phyloP scores from a whole-genome alignment of 2,797 vertebrate genomes.

The Hapalemur alaotrensis region DNA sequence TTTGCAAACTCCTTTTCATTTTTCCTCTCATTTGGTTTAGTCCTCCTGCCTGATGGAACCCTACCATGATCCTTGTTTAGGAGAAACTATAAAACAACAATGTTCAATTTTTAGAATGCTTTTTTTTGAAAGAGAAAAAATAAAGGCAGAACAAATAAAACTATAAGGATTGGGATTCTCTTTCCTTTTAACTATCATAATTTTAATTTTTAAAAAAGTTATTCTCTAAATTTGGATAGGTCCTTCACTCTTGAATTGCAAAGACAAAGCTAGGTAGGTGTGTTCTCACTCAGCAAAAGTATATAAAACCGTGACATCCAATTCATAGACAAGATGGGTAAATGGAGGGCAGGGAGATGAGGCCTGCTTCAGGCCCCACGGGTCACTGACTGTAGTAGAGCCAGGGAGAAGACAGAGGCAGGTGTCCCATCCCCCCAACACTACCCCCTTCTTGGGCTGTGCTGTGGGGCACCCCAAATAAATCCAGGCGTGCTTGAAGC shows the following conservation, averaged over 20 bases:
- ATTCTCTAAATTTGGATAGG: background rate
- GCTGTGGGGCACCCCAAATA: background rate
- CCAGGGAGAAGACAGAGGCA: background rate
- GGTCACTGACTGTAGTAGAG: background rate
- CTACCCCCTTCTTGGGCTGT: background rate
- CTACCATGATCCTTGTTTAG: background rate
- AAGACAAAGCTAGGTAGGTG: background rate
- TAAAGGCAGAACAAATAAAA: background rate
- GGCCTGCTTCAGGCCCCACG: no score
- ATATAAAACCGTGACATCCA: background rate
- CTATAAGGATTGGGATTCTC: background rate
- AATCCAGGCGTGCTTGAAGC: background rate
- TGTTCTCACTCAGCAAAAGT: background rate
- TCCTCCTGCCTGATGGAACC: background rate
- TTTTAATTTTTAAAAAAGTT: background rate
- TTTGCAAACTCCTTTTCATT: background rate
- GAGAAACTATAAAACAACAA: background rate
- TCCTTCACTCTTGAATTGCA: background rate
- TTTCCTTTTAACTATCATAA: background rate
- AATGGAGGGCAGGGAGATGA: background rate
- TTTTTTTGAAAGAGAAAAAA: background rate
- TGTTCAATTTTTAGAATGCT: background rate
- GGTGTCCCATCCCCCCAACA: no score
- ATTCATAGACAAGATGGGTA: background rate
- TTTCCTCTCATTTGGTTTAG: background rate